Conservation (phyloP, 2,113 vertebrate species). For the Ammodytes dubius region DNA sequence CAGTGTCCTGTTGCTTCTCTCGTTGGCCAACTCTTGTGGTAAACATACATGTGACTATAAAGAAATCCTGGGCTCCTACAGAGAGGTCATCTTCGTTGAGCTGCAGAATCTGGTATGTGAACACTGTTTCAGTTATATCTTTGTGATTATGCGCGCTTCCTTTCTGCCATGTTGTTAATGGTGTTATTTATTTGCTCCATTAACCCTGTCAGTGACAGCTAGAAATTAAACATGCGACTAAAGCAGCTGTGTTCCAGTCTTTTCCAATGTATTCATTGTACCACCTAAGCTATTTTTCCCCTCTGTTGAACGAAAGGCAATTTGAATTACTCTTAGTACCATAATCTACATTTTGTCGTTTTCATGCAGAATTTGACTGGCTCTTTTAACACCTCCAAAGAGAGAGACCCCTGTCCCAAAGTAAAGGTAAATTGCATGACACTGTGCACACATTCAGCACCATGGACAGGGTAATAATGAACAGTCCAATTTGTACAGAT, state of each 20-base stretch:
- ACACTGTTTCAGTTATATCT: not conserved
- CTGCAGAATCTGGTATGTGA: constrained; percentile 79
- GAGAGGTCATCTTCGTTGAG: constrained; percentile 75
- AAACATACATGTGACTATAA: constrained; percentile 79
- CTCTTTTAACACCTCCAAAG: constrained; percentile 52
- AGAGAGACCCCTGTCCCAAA: constrained; percentile 78
- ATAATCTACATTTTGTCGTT: not conserved
- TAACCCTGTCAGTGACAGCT: not conserved
- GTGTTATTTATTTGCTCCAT: not conserved
- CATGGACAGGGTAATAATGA: constrained; percentile 62
- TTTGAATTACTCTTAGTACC: not conserved
- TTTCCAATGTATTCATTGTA: not conserved
- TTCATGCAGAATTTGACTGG: constrained; percentile 80
- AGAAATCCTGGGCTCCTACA: constrained; percentile 80
- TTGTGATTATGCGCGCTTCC: not conserved
- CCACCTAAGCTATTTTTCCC: not conserved
- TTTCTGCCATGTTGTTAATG: not conserved
- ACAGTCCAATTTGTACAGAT: not conserved
- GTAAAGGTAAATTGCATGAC: constrained; percentile 73
- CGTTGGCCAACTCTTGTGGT: constrained; percentile 67
- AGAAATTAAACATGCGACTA: not conserved
- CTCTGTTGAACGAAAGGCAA: not conserved
- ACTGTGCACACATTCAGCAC: constrained; percentile 56
- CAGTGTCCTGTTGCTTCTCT: constrained; percentile 73
- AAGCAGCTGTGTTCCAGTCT: constrained; percentile 51